Base-by-base conservation (phyloP, 2,888 invertebrate genomes). In the Spodoptera exigua region DNA sequence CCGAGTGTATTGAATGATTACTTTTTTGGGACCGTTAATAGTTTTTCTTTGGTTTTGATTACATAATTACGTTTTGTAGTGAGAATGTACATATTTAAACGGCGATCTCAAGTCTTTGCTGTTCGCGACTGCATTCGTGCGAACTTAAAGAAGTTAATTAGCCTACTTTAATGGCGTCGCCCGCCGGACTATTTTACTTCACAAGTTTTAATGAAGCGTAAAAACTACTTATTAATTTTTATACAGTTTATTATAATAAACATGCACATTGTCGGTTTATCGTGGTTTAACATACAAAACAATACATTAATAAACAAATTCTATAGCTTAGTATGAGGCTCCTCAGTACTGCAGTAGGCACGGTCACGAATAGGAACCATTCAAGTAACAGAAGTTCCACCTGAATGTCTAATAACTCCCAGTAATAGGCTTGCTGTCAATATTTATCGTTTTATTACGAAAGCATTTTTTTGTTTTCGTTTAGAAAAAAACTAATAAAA, bases 1-100 rank as follows among this genome's bases (percentile, higher is more conserved):
- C 85, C 86, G 73, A 82, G 75, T 89, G 89, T 86, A 89, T 88
- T 87, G 86, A 89, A 89, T 83, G 83, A 84, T 86, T 84, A 86
- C 27, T 84, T 85, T 82, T 86, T 81, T 79, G 79, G 78, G 74
- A 63, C 78, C 74, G 74, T 79, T 89, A 89, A 88, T 89, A 85
- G 87, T 82, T 88, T 83, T 89, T 86, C 84, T 82, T 88, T 82
- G 83, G 83, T 81, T 86, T 77, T 79, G 70, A 78, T 86, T 83
- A 82, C 80, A 85, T 82, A 84, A 84, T 87, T 84, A 81, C 70
- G 66, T 70, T 70, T 55, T 57, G 55, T 59, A 73, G 52, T 73
- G 66, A 55, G 62, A 64, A 60, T 57, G n/a, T n/a, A n/a, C n/a
- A 27, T 27, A 56, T 74, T 63, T 55, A 57, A 12, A 43, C 34